phyloP scores from a whole-genome alignment of 2,797 vertebrate species.

The Streptopelia turtur region DNA sequence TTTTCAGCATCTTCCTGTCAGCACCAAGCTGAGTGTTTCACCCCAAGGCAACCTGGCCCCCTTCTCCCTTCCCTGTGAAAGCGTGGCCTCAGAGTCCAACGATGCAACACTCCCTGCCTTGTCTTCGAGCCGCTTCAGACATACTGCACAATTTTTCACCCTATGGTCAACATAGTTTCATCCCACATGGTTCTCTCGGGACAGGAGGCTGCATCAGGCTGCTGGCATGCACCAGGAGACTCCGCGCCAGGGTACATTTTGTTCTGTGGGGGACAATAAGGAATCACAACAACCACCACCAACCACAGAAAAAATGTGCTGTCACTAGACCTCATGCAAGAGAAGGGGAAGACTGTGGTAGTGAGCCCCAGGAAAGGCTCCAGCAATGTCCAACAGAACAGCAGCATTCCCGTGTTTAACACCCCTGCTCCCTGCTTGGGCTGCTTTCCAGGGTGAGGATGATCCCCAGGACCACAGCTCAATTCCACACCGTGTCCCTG shows the following conservation, averaged over 20 bases:
- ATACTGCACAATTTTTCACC: background rate
- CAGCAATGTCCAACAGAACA: background rate
- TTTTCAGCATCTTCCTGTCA: background rate
- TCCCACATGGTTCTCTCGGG: background rate
- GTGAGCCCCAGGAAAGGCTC: background rate
- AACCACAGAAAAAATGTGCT: background rate
- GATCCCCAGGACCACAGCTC: background rate
- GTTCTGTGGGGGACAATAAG: background rate
- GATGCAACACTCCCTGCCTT: background rate
- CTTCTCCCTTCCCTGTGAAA: background rate
- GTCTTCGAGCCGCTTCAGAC: background rate
- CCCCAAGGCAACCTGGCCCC: background rate
- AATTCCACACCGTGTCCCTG: background rate
- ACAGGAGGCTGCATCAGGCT: background rate
- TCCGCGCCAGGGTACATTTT: background rate
- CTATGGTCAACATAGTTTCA: background rate
- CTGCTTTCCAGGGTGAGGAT: background rate
- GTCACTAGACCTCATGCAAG: background rate
- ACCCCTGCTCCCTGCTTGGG: background rate
- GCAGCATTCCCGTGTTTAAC: background rate
- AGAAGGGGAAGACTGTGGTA: background rate
- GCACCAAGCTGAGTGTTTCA: background rate
- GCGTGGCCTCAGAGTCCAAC: fast-evolving
- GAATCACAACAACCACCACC: background rate
- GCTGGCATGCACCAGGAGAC: background rate